Evolutionary conservation across 2,113 vertebrate genomes (phyloP).

Genomic region (Pampusana beccarii): DNA sequence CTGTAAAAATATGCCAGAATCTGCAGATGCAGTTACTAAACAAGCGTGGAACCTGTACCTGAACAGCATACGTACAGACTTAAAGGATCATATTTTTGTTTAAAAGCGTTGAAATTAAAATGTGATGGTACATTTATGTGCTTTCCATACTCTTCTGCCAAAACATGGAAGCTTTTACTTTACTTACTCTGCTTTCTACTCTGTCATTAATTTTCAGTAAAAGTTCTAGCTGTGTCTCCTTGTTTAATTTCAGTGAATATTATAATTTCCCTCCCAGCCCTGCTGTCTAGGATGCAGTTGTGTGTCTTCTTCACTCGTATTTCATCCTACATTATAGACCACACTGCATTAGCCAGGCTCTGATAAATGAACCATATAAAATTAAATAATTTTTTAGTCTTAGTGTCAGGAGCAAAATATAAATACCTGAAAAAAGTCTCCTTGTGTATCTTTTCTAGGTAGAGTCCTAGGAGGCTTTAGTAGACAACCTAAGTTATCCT

Average conservation of each 20-base stretch:
- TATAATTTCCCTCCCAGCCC: rapidly evolving
- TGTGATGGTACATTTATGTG: background rate
- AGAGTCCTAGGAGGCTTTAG: background rate
- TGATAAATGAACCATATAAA: background rate
- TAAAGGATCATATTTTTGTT: rapidly evolving
- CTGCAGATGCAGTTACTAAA: background rate
- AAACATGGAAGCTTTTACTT: background rate
- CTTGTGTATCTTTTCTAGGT: background rate
- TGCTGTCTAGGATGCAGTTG: background rate
- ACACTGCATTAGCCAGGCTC: background rate
- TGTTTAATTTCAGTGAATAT: background rate
- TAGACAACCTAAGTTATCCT: background rate
- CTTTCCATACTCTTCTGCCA: background rate
- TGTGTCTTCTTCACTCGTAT: background rate
- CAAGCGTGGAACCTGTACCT: background rate
- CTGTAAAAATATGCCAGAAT: background rate
- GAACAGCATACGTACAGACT: background rate
- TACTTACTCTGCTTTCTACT: background rate
- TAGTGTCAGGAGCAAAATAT: background rate
- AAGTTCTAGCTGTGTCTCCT: background rate
- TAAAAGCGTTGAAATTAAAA: rapidly evolving
- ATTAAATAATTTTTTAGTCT: background rate
- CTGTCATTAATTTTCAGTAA: background rate
- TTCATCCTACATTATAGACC: background rate
- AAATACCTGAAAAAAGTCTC: background rate